These are phyloP conservation scores for Proteles cristata DNA, from an alignment of 2,113 vertebrate species.

Conservation along the genomic window DNA sequence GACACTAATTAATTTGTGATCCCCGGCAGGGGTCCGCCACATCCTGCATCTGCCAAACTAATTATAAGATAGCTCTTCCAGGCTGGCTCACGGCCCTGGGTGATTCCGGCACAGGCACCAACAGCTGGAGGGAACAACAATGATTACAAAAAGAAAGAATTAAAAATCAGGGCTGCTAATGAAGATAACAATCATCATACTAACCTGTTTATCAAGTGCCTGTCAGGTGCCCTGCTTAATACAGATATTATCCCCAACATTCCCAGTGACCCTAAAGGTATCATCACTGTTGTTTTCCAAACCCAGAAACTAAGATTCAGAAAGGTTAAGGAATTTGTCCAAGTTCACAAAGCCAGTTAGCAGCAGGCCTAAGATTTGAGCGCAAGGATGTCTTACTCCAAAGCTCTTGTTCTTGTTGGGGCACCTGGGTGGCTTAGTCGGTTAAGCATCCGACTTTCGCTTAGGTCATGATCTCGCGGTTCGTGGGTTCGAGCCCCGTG, in stretches of 20 bases:
- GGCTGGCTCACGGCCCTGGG: not conserved
- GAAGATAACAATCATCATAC: not conserved
- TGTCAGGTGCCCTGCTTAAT: not conserved
- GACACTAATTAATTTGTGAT: slow-evolving; percentile 86
- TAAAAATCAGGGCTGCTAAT: not conserved
- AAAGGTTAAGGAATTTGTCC: not conserved
- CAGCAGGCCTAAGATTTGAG: not conserved
- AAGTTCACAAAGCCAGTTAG: not conserved
- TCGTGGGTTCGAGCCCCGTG: too few relatives aligned
- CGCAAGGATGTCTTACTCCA: not conserved
- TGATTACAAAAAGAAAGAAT: not conserved
- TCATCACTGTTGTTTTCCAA: not conserved
- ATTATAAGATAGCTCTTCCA: slow-evolving; percentile 84
- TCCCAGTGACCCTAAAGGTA: not conserved
- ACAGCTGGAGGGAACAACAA: slow-evolving; percentile 51
- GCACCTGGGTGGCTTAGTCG: too few relatives aligned
- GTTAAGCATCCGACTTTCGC: too few relatives aligned
- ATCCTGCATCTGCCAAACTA: slow-evolving; percentile 82
- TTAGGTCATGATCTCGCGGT: too few relatives aligned
- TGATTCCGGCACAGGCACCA: not conserved
- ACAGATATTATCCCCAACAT: not conserved
- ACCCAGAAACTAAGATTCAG: not conserved
- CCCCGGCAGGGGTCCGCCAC: slow-evolving; percentile 75
- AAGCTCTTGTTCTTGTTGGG: not conserved
- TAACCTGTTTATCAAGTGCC: not conserved